phyloP scores from a whole-genome alignment of 2,888 invertebrate genomes.

The Sceliomorpha sp. region DNA sequence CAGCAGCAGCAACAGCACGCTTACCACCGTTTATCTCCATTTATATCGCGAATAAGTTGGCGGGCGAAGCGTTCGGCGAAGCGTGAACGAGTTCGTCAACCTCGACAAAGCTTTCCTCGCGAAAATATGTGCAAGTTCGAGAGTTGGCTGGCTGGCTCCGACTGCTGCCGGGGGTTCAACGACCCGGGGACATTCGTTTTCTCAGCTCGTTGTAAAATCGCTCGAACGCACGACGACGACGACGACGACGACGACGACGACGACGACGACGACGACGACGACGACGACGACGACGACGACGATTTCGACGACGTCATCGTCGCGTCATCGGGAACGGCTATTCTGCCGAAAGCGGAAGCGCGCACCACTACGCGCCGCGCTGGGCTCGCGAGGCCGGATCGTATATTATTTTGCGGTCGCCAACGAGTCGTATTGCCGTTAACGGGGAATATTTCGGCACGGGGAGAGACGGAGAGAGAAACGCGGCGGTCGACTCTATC shows the following conservation, averaged over 20 bases:
- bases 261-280: too few species aligned
- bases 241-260: too few species aligned
- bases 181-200: conserved; percentile 33
- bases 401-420: conserved; percentile 44
- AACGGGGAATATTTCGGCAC: too few species aligned
- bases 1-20: too few species aligned
- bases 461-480: neutral
- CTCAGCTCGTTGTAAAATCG: conserved; percentile 16
- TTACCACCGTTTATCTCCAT: conserved; percentile 65
- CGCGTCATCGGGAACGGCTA: too few species aligned
- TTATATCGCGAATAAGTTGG: conserved; percentile 66
- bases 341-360: conserved; percentile 34
- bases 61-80: conserved; percentile 62
- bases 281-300: too few species aligned
- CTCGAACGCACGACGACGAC: conserved; percentile 13
- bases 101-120: conserved; percentile 56
- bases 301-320: too few species aligned
- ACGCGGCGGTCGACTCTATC: too few species aligned
- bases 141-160: conserved; percentile 8
- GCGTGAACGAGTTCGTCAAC: conserved; percentile 68
- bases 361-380: too few species aligned
- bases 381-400: too few species aligned
- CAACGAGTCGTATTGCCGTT: conserved; percentile 28
- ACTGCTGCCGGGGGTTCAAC: conserved; percentile 14
- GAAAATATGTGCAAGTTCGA: conserved; percentile 30